These are phyloP conservation scores for Virgularia gustaviana DNA, from an alignment of 92 coral and sea anemone genomes.

Conservation along the genomic window DNA sequence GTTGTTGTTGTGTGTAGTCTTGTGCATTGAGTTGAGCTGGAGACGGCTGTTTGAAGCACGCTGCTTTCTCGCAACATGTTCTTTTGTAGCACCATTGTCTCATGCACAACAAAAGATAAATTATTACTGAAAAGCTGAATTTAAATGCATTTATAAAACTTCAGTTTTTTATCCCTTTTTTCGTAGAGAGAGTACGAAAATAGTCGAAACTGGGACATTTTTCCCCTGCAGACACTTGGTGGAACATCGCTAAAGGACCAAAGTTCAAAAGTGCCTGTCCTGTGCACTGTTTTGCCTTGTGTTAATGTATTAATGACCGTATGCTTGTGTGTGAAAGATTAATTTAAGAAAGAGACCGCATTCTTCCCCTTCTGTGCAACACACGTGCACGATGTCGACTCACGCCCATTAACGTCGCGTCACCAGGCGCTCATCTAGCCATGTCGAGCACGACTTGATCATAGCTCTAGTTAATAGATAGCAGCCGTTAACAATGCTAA, in stretches of 20 bases:
- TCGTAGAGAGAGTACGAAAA: slow-evolving; percentile 9
- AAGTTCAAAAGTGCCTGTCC: too few species aligned
- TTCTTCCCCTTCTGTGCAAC: background rate
- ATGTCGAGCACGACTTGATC: slow-evolving; percentile 3
- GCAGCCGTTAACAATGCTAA: slow-evolving; percentile 16
- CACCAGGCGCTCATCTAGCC: background rate
- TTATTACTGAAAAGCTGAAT: slow-evolving; percentile 21
- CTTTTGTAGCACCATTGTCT: slow-evolving; percentile 37
- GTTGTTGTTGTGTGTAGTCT: too few species aligned
- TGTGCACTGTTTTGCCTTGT: too few species aligned
- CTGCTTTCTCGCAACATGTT: slow-evolving; percentile 19
- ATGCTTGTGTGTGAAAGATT: slow-evolving; percentile 19
- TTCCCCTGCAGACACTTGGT: too few species aligned
- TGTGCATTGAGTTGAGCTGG: too few species aligned
- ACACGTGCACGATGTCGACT: slow-evolving; percentile 29
- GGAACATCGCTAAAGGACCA: too few species aligned
- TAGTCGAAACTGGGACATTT: background rate
- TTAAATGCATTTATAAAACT: background rate
- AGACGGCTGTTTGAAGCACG: background rate
- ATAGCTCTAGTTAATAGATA: slow-evolving; percentile 14
- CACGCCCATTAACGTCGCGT: background rate
- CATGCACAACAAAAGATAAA: slow-evolving; percentile 32
- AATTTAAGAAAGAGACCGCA: slow-evolving; percentile 27
- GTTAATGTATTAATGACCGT: slow-evolving; percentile 22
- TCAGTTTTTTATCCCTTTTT: background rate